Evolutionary conservation across 2,888 invertebrate genomes (phyloP), one percentile per base, ranked within the genome.

Genomic region (Sericinus montela): DNA sequence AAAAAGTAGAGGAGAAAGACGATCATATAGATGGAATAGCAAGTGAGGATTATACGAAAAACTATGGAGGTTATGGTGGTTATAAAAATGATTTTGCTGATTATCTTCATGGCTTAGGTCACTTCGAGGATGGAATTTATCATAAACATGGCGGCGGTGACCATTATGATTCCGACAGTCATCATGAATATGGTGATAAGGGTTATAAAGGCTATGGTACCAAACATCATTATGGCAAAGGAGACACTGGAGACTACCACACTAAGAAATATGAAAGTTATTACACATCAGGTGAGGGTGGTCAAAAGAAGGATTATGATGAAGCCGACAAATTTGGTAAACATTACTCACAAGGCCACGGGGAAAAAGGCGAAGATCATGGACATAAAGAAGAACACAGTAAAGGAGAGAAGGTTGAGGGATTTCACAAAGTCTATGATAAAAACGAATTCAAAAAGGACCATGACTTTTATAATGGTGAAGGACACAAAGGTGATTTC

Each of bases 361-460:
- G 82, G 15, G 80, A 87, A 50, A 83, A 90, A 58, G 91, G 90
- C 10, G 86, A 71, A n/a, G 89, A 88, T 49, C 89, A 90, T 63
- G 89, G 85, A 28, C 76, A 90, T 55, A 83, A 89, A 53, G 75
- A 85, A 36, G 84, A 75, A 28, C 90, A 91, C 69, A 90, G 86
- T 62, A 91, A 93, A 74, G 92, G 91, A 1, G 90, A 91, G 62
- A 91, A 90, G 65, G 89, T 91, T 57, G 91, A 90, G 52, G 93
- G 93, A 60, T 93, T 89, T 81, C 92, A 92, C 74, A 92, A 92
- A 63, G 89, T 92, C 53, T 92, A 91, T 70, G 91, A 91, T 71
- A 93, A 93, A 71, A 91, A 94, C 67, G 93, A 93, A 75, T 92
- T 90, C 84, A 92, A 93, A 69, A 93, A 94, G 76, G 91, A 93